Base-by-base conservation (phyloP, 1,140 invertebrate genomes). In the Ruditapes philippinarum region DNA sequence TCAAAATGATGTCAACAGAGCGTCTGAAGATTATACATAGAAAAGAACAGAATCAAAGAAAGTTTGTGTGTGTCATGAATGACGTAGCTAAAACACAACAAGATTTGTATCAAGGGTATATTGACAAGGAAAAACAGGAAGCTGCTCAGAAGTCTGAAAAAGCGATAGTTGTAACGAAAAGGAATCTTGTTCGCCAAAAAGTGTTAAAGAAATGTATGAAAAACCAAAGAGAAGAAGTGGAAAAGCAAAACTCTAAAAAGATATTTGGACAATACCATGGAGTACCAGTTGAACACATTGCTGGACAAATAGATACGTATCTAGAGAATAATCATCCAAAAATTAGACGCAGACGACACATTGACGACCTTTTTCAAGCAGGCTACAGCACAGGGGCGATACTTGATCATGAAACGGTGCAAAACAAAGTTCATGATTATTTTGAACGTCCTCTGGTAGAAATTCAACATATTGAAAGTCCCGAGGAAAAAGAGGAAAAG, bases 31-130 rank as follows among this genome's bases (percentile, higher is more conserved):
- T 12, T 19, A 19, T 89, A 5, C 60, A 89, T 68, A 51, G 49
- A 42, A 78, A 89, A 45, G 87, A 89, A 57, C 40, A 73, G 1
- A 79, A 68, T 40, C 40, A 80, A 9, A 28, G 87, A 38, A 89
- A 89, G 68, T 82, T 89, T 74, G 79, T 89, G 12, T 89, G 87
- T 60, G 87, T 89, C 14, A 89, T 89, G 87, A 89, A 89, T 51
- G 87, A 89, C 33, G 65, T 89, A 25, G 65, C 78, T 14, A 89
- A 89, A 38, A 73, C 76, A 22, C 76, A 74, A 60, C 87, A 89
- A n/a, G 78, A 82, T 3, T 40, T 68, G 9, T 57, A 73, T 25
- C 38, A 62, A 17, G 65, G 79, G 12, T 89, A 80, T 25, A 74
- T 89, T 17, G 87, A 89, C 4, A 89, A 82, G 28, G 87, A 89